Percentiles rank a stretch among this genome's conserved stretches.
Evolutionary conservation across 2,113 vertebrate genomes (phyloP).

Genomic region (Scomber colias): DNA sequence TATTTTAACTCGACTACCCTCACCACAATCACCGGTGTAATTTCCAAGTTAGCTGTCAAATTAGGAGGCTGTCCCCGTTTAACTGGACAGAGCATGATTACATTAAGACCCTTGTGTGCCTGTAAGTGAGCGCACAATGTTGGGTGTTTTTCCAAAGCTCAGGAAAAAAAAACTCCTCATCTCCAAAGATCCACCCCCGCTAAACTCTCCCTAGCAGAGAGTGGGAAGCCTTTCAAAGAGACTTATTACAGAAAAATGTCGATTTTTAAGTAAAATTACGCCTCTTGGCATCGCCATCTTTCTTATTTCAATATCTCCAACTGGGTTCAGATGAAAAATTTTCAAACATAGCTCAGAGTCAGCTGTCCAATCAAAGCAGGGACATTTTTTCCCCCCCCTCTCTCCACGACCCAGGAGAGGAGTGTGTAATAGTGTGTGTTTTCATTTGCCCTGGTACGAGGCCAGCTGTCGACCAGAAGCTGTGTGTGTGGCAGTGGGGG

Average conservation of each 20-base stretch:
- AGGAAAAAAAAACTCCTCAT: background rate
- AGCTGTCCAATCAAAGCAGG: slow-evolving; percentile 80
- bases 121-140: slow-evolving; percentile 19
- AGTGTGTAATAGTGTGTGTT: slow-evolving; percentile 78
- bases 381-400: background rate
- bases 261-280: background rate
- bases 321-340: slow-evolving; percentile 67
- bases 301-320: slow-evolving; percentile 64
- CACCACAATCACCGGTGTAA: background rate
- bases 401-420: slow-evolving; percentile 50
- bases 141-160: slow-evolving; percentile 19
- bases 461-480: slow-evolving; percentile 83
- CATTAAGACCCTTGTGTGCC: background rate
- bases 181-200: background rate
- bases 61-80: slow-evolving; percentile 4
- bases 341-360: slow-evolving; percentile 75
- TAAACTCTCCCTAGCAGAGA: background rate
- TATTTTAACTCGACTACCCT: background rate
- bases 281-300: slow-evolving; percentile 13
- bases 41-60: slow-evolving; percentile 16
- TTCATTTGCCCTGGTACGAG: slow-evolving; percentile 81
- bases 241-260: background rate
- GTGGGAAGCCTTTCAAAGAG: background rate
- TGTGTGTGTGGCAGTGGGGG: slow-evolving; percentile 80
- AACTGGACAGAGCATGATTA: slow-evolving; percentile 8